Evolutionary conservation across 2,888 invertebrate species (phyloP).

Genomic region (Bombylius major): DNA sequence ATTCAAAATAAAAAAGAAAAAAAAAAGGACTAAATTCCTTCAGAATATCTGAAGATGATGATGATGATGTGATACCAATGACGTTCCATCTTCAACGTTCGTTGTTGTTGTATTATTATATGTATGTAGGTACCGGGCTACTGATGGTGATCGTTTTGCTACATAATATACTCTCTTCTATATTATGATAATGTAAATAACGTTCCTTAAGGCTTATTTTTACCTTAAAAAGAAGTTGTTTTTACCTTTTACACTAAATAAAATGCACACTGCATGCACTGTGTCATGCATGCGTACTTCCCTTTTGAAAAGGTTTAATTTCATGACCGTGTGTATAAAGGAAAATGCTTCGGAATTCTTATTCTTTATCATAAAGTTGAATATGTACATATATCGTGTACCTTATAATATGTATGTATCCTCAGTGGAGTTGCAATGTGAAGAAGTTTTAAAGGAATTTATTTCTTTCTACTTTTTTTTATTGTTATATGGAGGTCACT

Average conservation of each 20-base stretch:
- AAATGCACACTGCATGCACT: not conserved
- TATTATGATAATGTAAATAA: not conserved
- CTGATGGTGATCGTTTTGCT: no score
- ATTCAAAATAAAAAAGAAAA: not conserved
- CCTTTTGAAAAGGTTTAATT: not conserved
- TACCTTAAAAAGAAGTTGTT: not conserved
- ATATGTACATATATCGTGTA: not conserved
- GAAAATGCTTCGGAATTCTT: no score
- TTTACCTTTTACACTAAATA: not conserved
- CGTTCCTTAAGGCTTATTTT: not conserved
- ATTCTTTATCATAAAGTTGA: not conserved
- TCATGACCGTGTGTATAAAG: no score
- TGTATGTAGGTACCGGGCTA: no score
- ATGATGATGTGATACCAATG: no score
- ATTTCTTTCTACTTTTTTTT: not conserved
- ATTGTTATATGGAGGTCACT: not conserved
- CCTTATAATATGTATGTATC: not conserved
- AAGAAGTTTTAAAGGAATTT: not conserved
- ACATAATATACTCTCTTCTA: not conserved
- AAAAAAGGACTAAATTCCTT: not conserved
- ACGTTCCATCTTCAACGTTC: no score
- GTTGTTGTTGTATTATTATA: no score
- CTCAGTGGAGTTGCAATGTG: no score
- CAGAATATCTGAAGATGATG: no score
- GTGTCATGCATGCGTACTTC: constrained; percentile 7